Base-by-base conservation (phyloP, 1,140 invertebrate species). In the Meloidogyne hapla region DNA sequence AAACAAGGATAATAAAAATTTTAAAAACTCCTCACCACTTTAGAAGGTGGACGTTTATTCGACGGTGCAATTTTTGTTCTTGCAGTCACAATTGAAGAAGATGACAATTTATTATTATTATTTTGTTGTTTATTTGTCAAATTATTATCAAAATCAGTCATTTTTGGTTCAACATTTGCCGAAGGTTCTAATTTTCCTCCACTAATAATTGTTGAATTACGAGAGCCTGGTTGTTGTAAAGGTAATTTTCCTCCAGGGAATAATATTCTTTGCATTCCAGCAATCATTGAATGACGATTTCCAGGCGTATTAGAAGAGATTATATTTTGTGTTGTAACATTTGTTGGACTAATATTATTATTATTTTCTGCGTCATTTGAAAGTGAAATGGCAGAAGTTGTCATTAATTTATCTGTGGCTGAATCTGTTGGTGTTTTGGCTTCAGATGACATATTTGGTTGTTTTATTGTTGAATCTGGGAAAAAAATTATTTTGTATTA, bases 271-370 rank as follows among this genome's bases (percentile, higher is more conserved):
- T 83, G 82, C 25, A 81, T 40, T 15, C 74, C 70, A 15, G 78
- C 82, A 42, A 81, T 69, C 26, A 83, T 79, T 25, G 77, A 77
- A 56, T 83, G 80, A 25, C 81, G 70, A 18, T 83, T 67, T 79
- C 79, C 79, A n/a, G 61, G 33, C 10, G 42, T 45, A 25, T 56
- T 74, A 18, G 42, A 56, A 56, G 8, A 21, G 9, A 33, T 33
- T 33, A 25, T 45, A 25, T 56, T 72, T 38, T 21, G 10, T 56
- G 25, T 72, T 68, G 18, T 13, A 26, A 28, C 21, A 62, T 69
- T 56, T 56, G 48, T 56, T 56, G 15, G 15, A 21, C 48, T 38
- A 26, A 25, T 13, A 26, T 33, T 66, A 28, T 64, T 26, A n/a
- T 10, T 23, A 38, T 69, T 62, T 28, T 69, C 71, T 33, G 9